Base-by-base conservation (phyloP, 2,888 invertebrate species). In the Orthosia gracilis region DNA sequence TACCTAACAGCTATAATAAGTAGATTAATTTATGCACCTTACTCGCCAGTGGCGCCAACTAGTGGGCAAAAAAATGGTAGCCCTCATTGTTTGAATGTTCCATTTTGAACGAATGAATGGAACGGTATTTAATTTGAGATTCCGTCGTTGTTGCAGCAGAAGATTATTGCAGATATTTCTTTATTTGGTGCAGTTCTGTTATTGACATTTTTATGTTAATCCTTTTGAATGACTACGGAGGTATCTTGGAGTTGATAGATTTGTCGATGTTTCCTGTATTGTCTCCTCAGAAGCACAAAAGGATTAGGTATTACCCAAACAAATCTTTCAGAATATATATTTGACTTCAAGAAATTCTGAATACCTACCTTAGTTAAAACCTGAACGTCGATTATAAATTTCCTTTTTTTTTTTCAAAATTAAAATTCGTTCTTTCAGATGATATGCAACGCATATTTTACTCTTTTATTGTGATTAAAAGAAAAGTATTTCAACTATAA, bases 51-150 rank as follows among this genome's bases (percentile, higher is more conserved):
- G 31, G 31, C 4, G 31, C 31, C 31, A 31, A 31, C 31, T 31
- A 4, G 31, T 31, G 3, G 31, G 31, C 31, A 31, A 40, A 40
- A 40, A 4, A 31, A 31, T 9, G 40, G 40, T 40, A 40, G 9
- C 9, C 40, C 40, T 40, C 7, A 40, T 69, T 78, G 68, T 82
- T 73, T 54, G 62, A 82, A n/a, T n/a, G 65, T 70, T 54, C 57
- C 40, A 18, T 61, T 65, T 65, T 64, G 65, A 73, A 73, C 58
- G 76, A 87, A 78, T 69, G 76, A 85, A 80, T 69, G 69, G 70
- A 74, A 71, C 59, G 54, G 40, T 77, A 77, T 68, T 64, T 73
- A 23, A 70, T 78, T 85, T 78, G 50, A 77, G 71, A 72, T 69
- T 66, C 49, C 9, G 52, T 57, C 55, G 12, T 52, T 64, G 45